Percentiles rank a stretch among this genome's conserved stretches.
Conservation (phyloP, 2,888 invertebrate genomes). For the Notocelia uddmanniana region DNA sequence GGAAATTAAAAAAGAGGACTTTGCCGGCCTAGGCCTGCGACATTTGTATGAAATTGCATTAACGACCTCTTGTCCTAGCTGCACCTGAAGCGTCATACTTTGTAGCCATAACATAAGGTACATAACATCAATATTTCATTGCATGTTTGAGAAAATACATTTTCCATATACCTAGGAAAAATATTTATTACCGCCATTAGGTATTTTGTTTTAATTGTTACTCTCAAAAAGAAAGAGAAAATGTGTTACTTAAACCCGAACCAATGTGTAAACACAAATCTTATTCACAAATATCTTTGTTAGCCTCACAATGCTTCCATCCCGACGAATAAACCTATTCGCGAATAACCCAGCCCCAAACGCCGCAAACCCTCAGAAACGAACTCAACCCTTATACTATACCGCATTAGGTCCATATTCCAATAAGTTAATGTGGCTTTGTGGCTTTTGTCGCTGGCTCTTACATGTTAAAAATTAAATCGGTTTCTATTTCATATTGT, state of each 20-base stretch:
- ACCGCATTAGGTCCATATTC: conserved; percentile 8
- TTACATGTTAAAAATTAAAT: conserved; percentile 33
- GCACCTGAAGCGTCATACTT: too few relatives aligned
- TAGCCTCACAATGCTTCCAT: conserved; percentile 25
- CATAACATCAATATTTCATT: too few relatives aligned
- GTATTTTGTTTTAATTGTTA: not conserved
- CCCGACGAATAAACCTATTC: conserved; percentile 22
- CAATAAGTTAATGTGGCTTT: conserved; percentile 9
- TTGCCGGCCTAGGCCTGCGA: too few relatives aligned
- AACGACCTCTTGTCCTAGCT: too few relatives aligned
- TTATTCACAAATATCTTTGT: conserved; percentile 37
- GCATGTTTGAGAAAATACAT: too few relatives aligned
- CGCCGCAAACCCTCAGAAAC: conserved; percentile 15
- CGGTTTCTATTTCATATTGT: conserved; percentile 39
- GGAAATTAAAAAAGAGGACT: too few relatives aligned
- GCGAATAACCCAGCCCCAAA: conserved; percentile 25
- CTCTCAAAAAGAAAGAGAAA: not conserved
- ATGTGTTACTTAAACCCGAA: not conserved
- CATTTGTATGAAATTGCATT: too few relatives aligned
- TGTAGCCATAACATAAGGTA: too few relatives aligned
- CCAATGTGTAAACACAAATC: not conserved
- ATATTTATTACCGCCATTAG: too few relatives aligned
- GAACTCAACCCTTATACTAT: conserved; percentile 8
- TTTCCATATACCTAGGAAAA: too few relatives aligned
- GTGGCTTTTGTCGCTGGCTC: conserved; percentile 20